Evolutionary conservation across 2,888 invertebrate species (phyloP), one percentile per base, ranked within the genome.

Genomic region (Phengaris alcon): DNA sequence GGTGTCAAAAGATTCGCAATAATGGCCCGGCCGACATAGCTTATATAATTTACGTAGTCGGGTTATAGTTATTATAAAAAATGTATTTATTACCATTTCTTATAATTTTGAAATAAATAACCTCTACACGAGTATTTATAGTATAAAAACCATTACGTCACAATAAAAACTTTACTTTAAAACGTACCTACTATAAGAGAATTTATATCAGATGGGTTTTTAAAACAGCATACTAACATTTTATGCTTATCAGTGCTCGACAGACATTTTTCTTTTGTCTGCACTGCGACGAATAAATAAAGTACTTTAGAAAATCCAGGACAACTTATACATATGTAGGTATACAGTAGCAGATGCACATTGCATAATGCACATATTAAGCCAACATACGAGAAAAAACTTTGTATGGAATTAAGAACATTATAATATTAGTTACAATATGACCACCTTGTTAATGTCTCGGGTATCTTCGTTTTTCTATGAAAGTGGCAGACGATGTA

Each of bases 241-340:
- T 70, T 70, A 51, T 51, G 70, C 15, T 51, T 51, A 51, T 70
- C 48, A 70, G 48, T 52, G 51, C 12, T 70, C 4, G 5, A 15
- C 52, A 48, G 70, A 51, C 70, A 51, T 70, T 52, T 70, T 48
- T 70, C 70, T 70, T 70, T 51, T 70, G 70, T 70, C 70, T 70
- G 70, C 70, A 70, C 51, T 70, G 70, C 70, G 70, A 70, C 70
- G 70, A 51, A 70, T 70, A 70, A 70, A 52, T 70, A 70, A 70
- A 70, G 70, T 70, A 10, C 22, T 52, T 70, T 51, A 70, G 51
- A 70, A 70, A 70, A 51, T 69, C 70, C 64, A 64, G 64, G 22
- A 51, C 51, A 22, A 52, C 10, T 15, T 22, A 44, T 44, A 44
- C 64, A 44, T 35, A 6, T 44, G 55, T 55, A 6, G 13, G 55